Conservation (phyloP, 2,797 vertebrate genomes). For the Characodon lateralis region DNA sequence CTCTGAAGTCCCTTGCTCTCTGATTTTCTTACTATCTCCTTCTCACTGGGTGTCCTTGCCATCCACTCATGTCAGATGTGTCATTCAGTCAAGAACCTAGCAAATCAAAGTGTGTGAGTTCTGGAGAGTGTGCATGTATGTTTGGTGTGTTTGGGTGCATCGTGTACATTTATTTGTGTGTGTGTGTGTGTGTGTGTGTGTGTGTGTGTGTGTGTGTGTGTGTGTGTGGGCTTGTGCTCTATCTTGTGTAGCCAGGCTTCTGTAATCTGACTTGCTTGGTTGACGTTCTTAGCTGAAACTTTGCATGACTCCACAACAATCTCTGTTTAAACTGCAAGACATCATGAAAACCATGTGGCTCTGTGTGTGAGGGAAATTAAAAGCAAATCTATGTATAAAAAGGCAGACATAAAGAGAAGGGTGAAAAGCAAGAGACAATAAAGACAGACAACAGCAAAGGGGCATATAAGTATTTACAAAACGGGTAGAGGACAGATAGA, state of each 20-base stretch:
- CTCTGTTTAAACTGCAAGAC: conserved; percentile 71
- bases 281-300: conserved; percentile 74
- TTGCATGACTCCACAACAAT: conserved; percentile 75
- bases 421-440: conserved; percentile 38
- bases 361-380: conserved; percentile 12
- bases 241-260: conserved; percentile 71
- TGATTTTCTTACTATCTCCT: conserved; percentile 14
- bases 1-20: conserved; percentile 39
- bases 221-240: conserved; percentile 35
- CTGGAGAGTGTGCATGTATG: conserved; percentile 20
- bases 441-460: conserved; percentile 45
- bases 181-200: background rate
- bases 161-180: background rate
- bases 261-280: conserved; percentile 78
- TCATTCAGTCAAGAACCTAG: conserved; percentile 70
- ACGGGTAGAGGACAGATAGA: conserved; percentile 35
- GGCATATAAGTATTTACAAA: conserved; percentile 45
- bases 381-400: background rate
- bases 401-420: conserved; percentile 35
- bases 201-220: background rate
- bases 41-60: conserved; percentile 35
- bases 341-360: conserved; percentile 40
- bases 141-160: conserved; percentile 26
- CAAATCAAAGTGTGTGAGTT: conserved; percentile 57
- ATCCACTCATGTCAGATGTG: conserved; percentile 65